Evolutionary conservation across 2,888 invertebrate genomes (phyloP).

Genomic region (Pheosia tremula): DNA sequence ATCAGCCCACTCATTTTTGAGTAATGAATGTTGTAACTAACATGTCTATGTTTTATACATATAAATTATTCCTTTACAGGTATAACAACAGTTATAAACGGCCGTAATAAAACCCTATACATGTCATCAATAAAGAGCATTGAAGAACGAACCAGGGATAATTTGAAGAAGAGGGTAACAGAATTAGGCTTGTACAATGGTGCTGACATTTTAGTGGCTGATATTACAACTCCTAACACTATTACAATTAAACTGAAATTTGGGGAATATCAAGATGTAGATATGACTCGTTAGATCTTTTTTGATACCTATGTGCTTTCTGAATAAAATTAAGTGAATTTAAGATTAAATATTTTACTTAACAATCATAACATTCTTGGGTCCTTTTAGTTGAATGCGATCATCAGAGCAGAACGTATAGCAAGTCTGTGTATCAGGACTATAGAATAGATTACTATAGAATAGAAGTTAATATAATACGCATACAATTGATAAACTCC

Average conservation of each 20-base stretch:
- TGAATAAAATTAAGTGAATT: not conserved
- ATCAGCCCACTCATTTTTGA: no score
- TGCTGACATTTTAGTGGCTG: slow-evolving; percentile 95
- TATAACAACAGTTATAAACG: slow-evolving; percentile 91
- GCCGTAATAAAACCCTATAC: slow-evolving; percentile 96
- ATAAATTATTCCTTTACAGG: slow-evolving; percentile 68
- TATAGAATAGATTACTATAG: no score
- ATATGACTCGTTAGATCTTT: slow-evolving; percentile 61
- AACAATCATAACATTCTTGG: no score
- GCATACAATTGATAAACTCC: no score
- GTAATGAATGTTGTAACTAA: no score
- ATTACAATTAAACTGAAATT: slow-evolving; percentile 91
- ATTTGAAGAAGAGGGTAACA: slow-evolving; percentile 93
- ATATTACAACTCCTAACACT: slow-evolving; percentile 94
- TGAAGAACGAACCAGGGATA: slow-evolving; percentile 94
- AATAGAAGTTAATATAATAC: no score
- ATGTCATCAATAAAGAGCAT: slow-evolving; percentile 96
- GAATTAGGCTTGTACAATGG: slow-evolving; percentile 95
- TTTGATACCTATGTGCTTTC: not conserved
- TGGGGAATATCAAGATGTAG: slow-evolving; percentile 80
- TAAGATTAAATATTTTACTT: no score
- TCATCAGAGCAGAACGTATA: no score
- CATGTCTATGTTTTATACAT: not conserved
- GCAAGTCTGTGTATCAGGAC: no score
- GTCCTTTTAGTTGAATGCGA: no score